phyloP scores from a whole-genome alignment of 2,113 vertebrate species.

The Chaetodon auriga region DNA sequence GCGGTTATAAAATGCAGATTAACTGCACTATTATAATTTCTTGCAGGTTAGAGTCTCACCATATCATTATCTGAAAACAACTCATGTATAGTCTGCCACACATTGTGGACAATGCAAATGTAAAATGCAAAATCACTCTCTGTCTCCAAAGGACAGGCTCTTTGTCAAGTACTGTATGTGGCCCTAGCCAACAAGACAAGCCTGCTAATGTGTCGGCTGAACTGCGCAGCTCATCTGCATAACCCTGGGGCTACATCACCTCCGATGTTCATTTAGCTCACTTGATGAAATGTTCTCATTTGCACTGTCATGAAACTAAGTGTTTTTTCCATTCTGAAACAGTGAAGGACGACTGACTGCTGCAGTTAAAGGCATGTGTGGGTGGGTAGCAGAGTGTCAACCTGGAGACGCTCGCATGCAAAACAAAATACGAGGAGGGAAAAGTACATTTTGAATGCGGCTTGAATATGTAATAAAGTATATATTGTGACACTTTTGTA shows the following conservation, averaged over 20 bases:
- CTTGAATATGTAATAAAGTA: conserved; percentile 59
- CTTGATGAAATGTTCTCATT: conserved; percentile 66
- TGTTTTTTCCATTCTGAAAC: conserved; percentile 44
- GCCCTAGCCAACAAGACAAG: conserved; percentile 26
- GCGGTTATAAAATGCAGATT: no score
- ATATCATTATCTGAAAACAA: conserved; percentile 28
- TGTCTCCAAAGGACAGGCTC: conserved; percentile 15
- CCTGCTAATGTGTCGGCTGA: conserved; percentile 44
- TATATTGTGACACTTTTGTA: conserved; percentile 34
- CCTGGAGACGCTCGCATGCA: conserved; percentile 45
- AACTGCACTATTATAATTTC: neutral
- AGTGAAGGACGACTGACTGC: conserved; percentile 53
- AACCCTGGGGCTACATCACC: conserved; percentile 62
- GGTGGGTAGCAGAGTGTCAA: conserved; percentile 35
- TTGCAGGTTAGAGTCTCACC: neutral
- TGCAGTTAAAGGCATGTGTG: conserved; percentile 55
- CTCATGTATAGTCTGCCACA: neutral
- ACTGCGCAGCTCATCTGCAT: conserved; percentile 58
- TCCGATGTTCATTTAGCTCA: conserved; percentile 53
- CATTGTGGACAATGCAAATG: conserved; percentile 29
- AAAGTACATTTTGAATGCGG: conserved; percentile 48
- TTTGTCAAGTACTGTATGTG: conserved; percentile 10
- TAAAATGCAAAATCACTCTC: neutral
- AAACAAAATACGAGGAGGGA: conserved; percentile 48
- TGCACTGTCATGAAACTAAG: conserved; percentile 54